Percentiles rank a stretch among this genome's conserved stretches.
Evolutionary conservation across 2,888 invertebrate genomes (phyloP).

Genomic region (Megalurothrips usitatus): DNA sequence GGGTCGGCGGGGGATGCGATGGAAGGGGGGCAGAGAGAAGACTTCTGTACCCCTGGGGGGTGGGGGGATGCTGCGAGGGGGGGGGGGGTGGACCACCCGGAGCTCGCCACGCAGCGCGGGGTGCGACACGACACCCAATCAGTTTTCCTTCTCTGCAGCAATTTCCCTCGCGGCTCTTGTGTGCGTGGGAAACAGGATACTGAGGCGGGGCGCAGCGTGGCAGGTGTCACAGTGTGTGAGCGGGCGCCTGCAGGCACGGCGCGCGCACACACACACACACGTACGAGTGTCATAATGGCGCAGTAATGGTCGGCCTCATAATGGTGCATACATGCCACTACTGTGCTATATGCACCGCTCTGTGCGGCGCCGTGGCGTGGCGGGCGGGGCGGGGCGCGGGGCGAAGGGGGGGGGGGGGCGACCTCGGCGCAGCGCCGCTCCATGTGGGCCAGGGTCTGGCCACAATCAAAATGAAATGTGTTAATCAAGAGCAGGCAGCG

Average conservation of each 20-base stretch:
- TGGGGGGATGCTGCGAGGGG: not conserved
- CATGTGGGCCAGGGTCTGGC: constrained; percentile 23
- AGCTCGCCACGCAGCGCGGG: not conserved
- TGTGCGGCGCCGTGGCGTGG: not conserved
- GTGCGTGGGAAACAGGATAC: not conserved
- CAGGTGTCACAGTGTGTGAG: not conserved
- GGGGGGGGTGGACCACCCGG: not conserved
- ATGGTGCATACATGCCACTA: not conserved
- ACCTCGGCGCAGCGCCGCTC: not conserved
- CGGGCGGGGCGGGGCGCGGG: not conserved
- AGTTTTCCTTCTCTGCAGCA: not conserved
- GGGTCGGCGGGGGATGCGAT: too few relatives aligned
- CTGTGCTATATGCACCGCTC: not conserved
- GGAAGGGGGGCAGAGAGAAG: too few relatives aligned
- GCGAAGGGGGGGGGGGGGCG: not conserved
- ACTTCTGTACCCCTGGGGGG: too few relatives aligned
- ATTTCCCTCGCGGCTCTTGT: not conserved
- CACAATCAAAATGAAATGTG: constrained; percentile 25
- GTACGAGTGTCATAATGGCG: not conserved
- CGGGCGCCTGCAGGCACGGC: not conserved
- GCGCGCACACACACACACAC: not conserved
- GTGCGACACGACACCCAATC: too few relatives aligned
- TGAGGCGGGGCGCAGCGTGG: not conserved
- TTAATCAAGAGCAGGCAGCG: constrained; percentile 1
- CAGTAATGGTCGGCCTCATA: not conserved